These are phyloP conservation scores for Pleuronectes platessa DNA, from an alignment of 2,113 vertebrate species.

Conservation along the genomic window DNA sequence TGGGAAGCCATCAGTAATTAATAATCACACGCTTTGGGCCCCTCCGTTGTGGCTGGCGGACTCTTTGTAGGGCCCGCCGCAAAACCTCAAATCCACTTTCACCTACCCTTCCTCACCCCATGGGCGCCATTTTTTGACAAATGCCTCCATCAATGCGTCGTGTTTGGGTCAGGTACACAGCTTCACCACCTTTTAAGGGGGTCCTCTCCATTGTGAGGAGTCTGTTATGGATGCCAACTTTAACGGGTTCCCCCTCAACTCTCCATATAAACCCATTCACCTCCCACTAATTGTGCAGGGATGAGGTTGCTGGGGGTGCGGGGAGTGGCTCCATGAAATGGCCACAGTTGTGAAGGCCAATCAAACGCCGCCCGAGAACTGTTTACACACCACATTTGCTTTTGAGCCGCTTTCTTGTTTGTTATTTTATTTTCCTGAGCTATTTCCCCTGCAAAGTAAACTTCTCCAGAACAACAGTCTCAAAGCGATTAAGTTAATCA, in stretches of 20 bases:
- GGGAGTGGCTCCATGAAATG: constrained; percentile 30
- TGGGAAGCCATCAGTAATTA: constrained; percentile 78
- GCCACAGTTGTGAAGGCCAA: constrained; percentile 28
- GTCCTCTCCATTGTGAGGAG: constrained; percentile 39
- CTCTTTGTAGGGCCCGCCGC: constrained; percentile 57
- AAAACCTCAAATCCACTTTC: constrained; percentile 53
- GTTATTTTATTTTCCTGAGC: constrained; percentile 60
- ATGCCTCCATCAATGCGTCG: constrained; percentile 13
- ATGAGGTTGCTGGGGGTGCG: constrained; percentile 31
- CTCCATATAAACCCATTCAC: constrained; percentile 57
- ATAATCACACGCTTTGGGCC: constrained; percentile 72
- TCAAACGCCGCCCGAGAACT: constrained; percentile 35
- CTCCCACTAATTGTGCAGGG: constrained; percentile 53
- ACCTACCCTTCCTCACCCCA: constrained; percentile 47
- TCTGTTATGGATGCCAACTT: constrained; percentile 24
- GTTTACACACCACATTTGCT: constrained; percentile 64
- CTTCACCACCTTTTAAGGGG: constrained; percentile 40
- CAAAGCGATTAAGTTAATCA: constrained; percentile 69
- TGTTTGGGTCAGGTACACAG: constrained; percentile 57
- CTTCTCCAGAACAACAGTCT: constrained; percentile 66
- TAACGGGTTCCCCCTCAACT: constrained; percentile 29
- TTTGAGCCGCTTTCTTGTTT: constrained; percentile 57
- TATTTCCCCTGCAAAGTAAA: constrained; percentile 49
- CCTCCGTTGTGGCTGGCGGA: constrained; percentile 61
- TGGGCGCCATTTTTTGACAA: constrained; percentile 5